Base-by-base conservation (phyloP, 1,140 invertebrate species). In the Procambarus virginalis region DNA sequence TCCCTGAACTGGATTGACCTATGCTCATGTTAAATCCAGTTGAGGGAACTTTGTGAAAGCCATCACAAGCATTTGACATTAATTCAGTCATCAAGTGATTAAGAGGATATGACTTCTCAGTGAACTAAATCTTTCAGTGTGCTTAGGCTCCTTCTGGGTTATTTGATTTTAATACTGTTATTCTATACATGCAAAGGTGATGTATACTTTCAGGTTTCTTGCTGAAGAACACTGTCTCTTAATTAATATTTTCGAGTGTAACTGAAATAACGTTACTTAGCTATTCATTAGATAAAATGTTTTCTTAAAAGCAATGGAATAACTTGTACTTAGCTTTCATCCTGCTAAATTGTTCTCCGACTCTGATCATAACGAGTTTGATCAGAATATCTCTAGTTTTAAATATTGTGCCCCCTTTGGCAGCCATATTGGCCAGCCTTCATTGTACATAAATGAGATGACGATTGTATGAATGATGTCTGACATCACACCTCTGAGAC, bases 361-460 rank as follows among this genome's bases (percentile, higher is more conserved):
- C 64, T 68, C 14, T 17, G 51, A 55, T 55, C 51, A 55, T 9
- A 55, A n/a, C 10, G 68, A 73, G n/a, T 10, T 22, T 73, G 5
- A 34, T 34, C n/a, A 34, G n/a, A 34, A 34, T 58, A 51, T 55
- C 2, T 34, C 49, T 17, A 80, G 49, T 34, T 51, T 49, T 84
- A 48, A 22, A 49, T 46, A n/a, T 51, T 14, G 14, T 49, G 48
- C 48, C n/a, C 34, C 34, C 46, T n/a, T 8, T 49, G 82, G 60
- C 64, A 84, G 82, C 82, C 82, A 84, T 84, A 84, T 84, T 84
- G 82, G 82, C 49, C 68, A 49, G 82, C 68, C 64, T 46, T 22
- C 58, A 22, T 5, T 80, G 78, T 80, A 80, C 49, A 80, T 80
- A 80, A n/a, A 6, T 80, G 49, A 80, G 10, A 55, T 80, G 20